Evolutionary conservation across 2,797 vertebrate species (phyloP).

Genomic region (Microchirus variegatus): DNA sequence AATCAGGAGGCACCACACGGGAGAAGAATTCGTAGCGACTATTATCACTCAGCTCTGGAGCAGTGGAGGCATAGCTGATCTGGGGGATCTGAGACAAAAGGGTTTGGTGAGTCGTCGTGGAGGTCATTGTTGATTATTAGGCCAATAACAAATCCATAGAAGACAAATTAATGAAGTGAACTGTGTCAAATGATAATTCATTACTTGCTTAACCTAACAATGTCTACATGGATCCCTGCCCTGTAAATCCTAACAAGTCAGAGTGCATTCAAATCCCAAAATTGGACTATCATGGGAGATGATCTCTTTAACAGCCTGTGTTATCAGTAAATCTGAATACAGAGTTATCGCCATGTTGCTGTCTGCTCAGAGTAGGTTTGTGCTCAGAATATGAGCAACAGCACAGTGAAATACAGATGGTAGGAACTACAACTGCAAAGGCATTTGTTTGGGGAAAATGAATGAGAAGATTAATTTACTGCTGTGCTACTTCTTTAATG

Average conservation of each 20-base stretch:
- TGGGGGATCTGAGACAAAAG: conserved; percentile 86
- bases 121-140: conserved; percentile 45
- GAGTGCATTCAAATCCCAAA: conserved; percentile 47
- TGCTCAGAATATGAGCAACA: conserved; percentile 24
- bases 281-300: conserved; percentile 37
- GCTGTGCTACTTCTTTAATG: conserved; percentile 78
- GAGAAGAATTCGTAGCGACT: conserved; percentile 94
- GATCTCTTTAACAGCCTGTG: conserved; percentile 24
- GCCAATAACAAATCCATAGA: conserved; percentile 37
- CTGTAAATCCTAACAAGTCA: conserved; percentile 20
- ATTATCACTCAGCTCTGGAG: conserved; percentile 92
- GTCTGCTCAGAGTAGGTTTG: conserved; percentile 23
- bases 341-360: background rate
- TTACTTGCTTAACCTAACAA: conserved; percentile 44
- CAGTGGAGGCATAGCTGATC: conserved; percentile 94
- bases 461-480: conserved; percentile 80
- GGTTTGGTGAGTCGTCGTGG: conserved; percentile 38
- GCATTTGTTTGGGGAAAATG: conserved; percentile 78
- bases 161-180: conserved; percentile 46
- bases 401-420: conserved; percentile 67
- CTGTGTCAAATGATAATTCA: conserved; percentile 50
- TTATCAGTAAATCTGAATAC: conserved; percentile 45
- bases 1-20: conserved; percentile 92
- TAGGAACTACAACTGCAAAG: conserved; percentile 59
- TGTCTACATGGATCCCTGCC: conserved; percentile 31